phyloP scores from a whole-genome alignment of 2,888 invertebrate species.

The Antheraea assamensis region DNA sequence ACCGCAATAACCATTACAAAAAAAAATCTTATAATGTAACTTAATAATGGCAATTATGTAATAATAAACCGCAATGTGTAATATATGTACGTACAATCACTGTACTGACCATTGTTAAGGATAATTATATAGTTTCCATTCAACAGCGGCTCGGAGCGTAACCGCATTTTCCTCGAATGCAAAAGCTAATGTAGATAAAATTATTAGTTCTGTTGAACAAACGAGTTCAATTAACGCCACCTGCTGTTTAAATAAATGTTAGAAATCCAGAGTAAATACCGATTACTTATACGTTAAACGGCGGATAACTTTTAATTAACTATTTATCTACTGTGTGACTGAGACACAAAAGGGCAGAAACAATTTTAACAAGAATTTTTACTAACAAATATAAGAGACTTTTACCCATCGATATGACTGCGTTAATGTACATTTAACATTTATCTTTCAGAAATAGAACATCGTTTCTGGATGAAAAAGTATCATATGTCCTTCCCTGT shows the following conservation, averaged over 20 bases:
- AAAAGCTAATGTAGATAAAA: constrained; percentile 5
- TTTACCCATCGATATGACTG: too few relatives aligned
- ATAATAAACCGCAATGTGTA: constrained; percentile 1
- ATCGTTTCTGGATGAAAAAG: too few relatives aligned
- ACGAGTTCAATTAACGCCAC: not conserved
- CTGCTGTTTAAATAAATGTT: not conserved
- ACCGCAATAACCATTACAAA: not conserved
- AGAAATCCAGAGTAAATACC: not conserved
- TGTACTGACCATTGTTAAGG: constrained; percentile 2
- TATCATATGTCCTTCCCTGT: too few relatives aligned
- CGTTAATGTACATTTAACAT: too few relatives aligned
- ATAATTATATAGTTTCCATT: not conserved
- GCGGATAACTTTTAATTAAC: not conserved
- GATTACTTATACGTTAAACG: not conserved
- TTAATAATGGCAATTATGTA: not conserved
- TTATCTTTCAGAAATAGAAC: too few relatives aligned
- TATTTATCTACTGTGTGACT: not conserved
- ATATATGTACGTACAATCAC: not conserved
- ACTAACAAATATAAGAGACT: too few relatives aligned
- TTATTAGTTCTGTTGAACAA: constrained; percentile 5
- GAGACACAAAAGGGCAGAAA: too few relatives aligned
- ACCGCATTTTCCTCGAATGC: constrained; percentile 3
- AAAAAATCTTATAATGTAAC: not conserved
- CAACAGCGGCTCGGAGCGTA: not conserved
- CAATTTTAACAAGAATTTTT: too few relatives aligned